Evolutionary conservation across 2,113 vertebrate species (phyloP), one percentile per base, ranked within the genome.

Genomic region (Myiagra hebetior): DNA sequence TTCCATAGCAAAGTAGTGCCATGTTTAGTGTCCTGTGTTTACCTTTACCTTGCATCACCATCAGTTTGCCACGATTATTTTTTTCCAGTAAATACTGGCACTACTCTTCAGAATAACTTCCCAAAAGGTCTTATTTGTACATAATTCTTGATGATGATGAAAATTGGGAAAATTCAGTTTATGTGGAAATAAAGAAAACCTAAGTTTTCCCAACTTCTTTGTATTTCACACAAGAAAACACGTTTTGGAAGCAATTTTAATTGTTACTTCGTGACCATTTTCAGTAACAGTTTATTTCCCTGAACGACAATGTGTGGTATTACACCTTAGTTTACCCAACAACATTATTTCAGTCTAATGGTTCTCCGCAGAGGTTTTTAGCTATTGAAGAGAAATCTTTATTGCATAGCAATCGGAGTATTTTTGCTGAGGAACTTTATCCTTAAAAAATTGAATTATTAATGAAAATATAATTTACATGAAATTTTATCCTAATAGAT

Each of bases 381-480:
- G 63, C 26, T 70, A 70, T 7, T 18, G 15, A 67, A 79, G 7
- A 77, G 10, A 74, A 49, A 41, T 35, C 31, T 85, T 57, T 67
- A 80, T 26, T 59, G 35, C 72, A 35, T 33, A 74, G 37, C 93
- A 69, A 70, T 55, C 9, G 9, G 24, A 44, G 24, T 74, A 49
- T 15, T 55, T 75, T 85, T 87, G 46, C 26, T 68, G 44, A 59
- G 47, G 47, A 75, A 3, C 21, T 53, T 24, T 37, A 47, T 70
- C 57, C 27, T 10, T 42, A 3, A 63, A 69, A 57, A 49, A 4
- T 6, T 50, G 26, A 91, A 77, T 83, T 94, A 84, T 84, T 83
- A 87, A 80, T 49, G 46, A 68, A 83, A 89, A 76, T n/a, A 64
- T 9, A 83, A 27, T 84, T 94, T 89, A 80, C 63, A 55, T 56